Percentiles rank a stretch among this genome's conserved stretches.
phyloP scores from a whole-genome alignment of 2,888 invertebrate genomes.

The Napeogenes sylphis region DNA sequence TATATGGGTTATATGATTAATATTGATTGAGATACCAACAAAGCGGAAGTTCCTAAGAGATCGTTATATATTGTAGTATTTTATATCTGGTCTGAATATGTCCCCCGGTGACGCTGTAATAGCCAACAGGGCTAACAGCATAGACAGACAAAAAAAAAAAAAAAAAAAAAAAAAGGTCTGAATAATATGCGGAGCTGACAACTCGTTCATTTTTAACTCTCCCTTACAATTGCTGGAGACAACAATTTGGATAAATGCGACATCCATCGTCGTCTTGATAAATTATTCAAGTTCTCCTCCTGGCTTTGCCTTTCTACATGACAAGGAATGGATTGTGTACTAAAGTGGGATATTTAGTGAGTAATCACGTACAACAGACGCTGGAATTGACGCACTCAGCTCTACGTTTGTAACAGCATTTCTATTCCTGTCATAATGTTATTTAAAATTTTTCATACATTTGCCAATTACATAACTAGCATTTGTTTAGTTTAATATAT shows the following conservation, averaged over 20 bases:
- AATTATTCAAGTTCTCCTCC: constrained; percentile 64
- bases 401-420: constrained; percentile 44
- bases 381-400: constrained; percentile 43
- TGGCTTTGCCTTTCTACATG: constrained; percentile 61
- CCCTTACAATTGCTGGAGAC: constrained; percentile 48
- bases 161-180: no score
- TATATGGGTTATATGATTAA: no score
- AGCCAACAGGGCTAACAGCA: no score
- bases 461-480: constrained; percentile 2
- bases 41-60: no score
- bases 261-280: constrained; percentile 59
- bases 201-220: constrained; percentile 67
- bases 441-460: constrained; percentile 4
- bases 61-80: constrained; percentile 29
- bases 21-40: no score
- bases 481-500: not conserved
- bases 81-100: constrained; percentile 13
- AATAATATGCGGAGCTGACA: constrained; percentile 51
- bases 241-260: constrained; percentile 74
- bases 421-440: constrained; percentile 46
- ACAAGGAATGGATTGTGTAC: constrained; percentile 67
- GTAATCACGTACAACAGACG: constrained; percentile 66
- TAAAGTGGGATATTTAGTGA: constrained; percentile 72
- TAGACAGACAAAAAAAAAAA: no score
- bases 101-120: no score